A percentile compares a stretch with the other conserved stretches of the same genome.
Evolutionary conservation across 2,113 vertebrate species (phyloP).

Genomic region (Delphinapterus leucas): DNA sequence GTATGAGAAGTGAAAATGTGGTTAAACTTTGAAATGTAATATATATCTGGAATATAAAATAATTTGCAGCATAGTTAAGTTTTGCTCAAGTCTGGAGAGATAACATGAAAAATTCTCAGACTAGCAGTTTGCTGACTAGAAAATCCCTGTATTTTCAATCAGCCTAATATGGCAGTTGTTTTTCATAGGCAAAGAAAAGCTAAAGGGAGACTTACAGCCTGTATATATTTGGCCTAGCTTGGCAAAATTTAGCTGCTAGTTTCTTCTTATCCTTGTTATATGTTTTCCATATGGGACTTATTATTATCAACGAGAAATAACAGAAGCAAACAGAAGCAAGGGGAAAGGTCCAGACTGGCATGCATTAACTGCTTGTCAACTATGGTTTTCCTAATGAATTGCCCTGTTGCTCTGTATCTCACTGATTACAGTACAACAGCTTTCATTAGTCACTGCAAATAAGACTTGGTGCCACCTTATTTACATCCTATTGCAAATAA

Average conservation of each 20-base stretch:
- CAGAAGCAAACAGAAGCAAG: slow-evolving; percentile 66
- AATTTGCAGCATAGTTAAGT: slow-evolving; percentile 45
- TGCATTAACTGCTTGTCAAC: slow-evolving; percentile 79
- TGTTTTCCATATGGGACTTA: slow-evolving; percentile 72
- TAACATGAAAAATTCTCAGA: slow-evolving; percentile 56
- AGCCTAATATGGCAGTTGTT: slow-evolving; percentile 70
- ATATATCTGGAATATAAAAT: slow-evolving; percentile 49
- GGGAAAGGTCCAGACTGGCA: slow-evolving; percentile 75
- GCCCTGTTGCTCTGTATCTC: slow-evolving; percentile 82
- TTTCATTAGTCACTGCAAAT: slow-evolving; percentile 85
- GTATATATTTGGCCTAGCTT: slow-evolving; percentile 52
- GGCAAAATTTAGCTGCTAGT: slow-evolving; percentile 66
- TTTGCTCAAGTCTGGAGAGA: slow-evolving; percentile 50
- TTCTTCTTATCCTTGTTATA: slow-evolving; percentile 59
- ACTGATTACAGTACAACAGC: slow-evolving; percentile 81
- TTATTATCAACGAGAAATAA: slow-evolving; percentile 68
- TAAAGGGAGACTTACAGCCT: slow-evolving; percentile 56
- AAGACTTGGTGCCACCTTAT: slow-evolving; percentile 80
- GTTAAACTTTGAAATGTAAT: slow-evolving; percentile 43
- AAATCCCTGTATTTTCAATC: slow-evolving; percentile 75
- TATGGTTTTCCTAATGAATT: slow-evolving; percentile 83
- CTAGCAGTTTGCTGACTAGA: slow-evolving; percentile 69
- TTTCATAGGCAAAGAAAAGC: slow-evolving; percentile 76
- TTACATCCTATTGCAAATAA: slow-evolving; percentile 84
- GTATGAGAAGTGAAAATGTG: slow-evolving; percentile 42